Base-by-base conservation (phyloP, 2,888 invertebrate species). In the Mechanitis messenoides region DNA sequence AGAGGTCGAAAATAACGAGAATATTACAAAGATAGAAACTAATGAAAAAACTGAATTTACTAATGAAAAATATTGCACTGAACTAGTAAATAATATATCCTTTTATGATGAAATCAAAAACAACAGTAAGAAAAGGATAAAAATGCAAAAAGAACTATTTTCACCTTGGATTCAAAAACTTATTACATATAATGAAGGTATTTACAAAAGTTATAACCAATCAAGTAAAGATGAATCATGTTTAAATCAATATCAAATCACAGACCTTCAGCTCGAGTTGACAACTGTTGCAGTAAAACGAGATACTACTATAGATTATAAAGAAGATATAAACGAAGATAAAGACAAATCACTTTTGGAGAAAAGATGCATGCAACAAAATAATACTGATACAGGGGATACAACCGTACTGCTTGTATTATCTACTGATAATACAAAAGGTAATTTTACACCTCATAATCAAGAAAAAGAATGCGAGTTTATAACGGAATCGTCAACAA, bases 121-220 rank as follows among this genome's bases (percentile, higher is more conserved):
- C 20, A 20, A 20, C 20, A 28, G 6, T 47, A 12, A 4, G 38
- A 59, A 50, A 58, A 60, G 45, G 35, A 61, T 54, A 53, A 53
- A 56, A 60, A 69, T 77, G 45, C 70, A 70, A 46, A 87, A 87
- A 73, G 76, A 81, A 72, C 71, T 82, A 47, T 79, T 77, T 77
- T 87, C 86, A 5, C 79, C 84, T 38, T 74, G 77, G 73, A 76
- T 88, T 64, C 85, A 85, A 76, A 86, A 87, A 62, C 76, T 88
- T 58, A 60, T 83, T 28, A 60, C 74, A 45, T 69, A 71, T 63
- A 71, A 64, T 65, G 84, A 80, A 72, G 80, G 81, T 3, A 60
- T 31, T 45, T 69, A 71, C 63, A 60, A 61, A 58, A 54, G 55
- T 2, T 46, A 28, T 50, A 50, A 50, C n/a, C 9, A 50, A 53